Evolutionary conservation across 2,888 invertebrate species (phyloP).

Genomic region (Tetrapedia diversipes): DNA sequence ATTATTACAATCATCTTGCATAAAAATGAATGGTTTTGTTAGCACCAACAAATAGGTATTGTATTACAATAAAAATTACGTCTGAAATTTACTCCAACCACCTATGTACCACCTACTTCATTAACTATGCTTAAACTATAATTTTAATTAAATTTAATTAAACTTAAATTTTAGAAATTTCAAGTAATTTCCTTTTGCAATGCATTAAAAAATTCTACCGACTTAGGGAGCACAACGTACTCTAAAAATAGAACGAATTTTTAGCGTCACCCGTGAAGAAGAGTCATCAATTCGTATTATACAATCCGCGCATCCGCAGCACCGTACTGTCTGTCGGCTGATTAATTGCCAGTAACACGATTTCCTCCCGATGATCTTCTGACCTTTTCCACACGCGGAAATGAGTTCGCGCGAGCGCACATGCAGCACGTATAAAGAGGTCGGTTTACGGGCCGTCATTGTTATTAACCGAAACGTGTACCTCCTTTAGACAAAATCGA

Average conservation of each 20-base stretch:
- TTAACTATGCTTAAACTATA: too few relatives aligned
- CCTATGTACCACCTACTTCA: too few relatives aligned
- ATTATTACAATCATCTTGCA: too few relatives aligned
- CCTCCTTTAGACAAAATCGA: conserved; percentile 40
- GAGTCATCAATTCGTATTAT: conserved; percentile 22
- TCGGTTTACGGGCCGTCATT: conserved; percentile 18
- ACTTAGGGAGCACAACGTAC: not conserved
- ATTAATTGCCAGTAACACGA: conserved; percentile 30
- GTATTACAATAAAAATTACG: too few relatives aligned
- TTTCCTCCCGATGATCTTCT: conserved; percentile 42
- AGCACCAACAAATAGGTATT: too few relatives aligned
- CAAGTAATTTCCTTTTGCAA: too few relatives aligned
- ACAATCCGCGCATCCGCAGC: conserved; percentile 9
- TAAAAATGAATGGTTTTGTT: too few relatives aligned
- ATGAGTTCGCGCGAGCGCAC: not conserved
- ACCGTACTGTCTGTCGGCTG: conserved; percentile 12
- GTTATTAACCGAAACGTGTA: conserved; percentile 25
- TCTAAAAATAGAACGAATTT: not conserved
- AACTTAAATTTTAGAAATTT: too few relatives aligned
- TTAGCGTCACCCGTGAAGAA: not conserved
- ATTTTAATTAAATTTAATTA: too few relatives aligned
- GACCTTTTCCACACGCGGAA: conserved; percentile 30
- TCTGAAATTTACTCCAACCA: too few relatives aligned
- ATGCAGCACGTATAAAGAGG: conserved; percentile 17
- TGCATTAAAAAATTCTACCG: too few relatives aligned